phyloP scores from a whole-genome alignment of 2,888 invertebrate species.

The Leistus spinibarbis region DNA sequence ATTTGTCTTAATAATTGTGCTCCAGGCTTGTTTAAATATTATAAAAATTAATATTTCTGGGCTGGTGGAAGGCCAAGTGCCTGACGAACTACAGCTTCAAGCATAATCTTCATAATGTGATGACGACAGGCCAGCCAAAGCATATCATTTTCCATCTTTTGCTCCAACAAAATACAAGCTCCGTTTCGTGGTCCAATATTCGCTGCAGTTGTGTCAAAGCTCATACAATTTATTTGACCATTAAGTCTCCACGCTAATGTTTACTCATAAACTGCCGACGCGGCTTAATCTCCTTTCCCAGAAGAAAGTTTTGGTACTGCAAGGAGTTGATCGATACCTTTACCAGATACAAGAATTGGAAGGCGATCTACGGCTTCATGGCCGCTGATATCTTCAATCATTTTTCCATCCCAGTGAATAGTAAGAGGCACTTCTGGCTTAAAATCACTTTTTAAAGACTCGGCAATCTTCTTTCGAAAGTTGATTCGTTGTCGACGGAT shows the following conservation, averaged over 20 bases:
- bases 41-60: slow-evolving; percentile 37
- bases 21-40: slow-evolving; percentile 24
- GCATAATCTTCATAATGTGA: slow-evolving; percentile 39
- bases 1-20: slow-evolving; percentile 12
- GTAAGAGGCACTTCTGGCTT: not conserved
- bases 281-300: not conserved
- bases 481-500: slow-evolving; percentile 25
- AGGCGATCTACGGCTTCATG: slow-evolving; percentile 15
- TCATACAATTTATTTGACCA: slow-evolving; percentile 39
- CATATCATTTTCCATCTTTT: slow-evolving; percentile 28
- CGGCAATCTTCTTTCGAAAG: slow-evolving; percentile 4
- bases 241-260: slow-evolving; percentile 34
- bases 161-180: slow-evolving; percentile 33
- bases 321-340: slow-evolving; percentile 9
- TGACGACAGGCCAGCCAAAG: slow-evolving; percentile 40
- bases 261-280: slow-evolving; percentile 1
- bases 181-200: slow-evolving; percentile 27
- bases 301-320: slow-evolving; percentile 4
- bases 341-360: slow-evolving; percentile 10
- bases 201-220: slow-evolving; percentile 40
- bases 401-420: slow-evolving; percentile 35
- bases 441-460: slow-evolving; percentile 16
- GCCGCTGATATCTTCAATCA: slow-evolving; percentile 25
- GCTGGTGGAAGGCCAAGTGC: slow-evolving; percentile 19
- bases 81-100: slow-evolving; percentile 32